Percentiles rank a stretch among this genome's conserved stretches.
These are phyloP conservation scores for Urocolius indicus DNA, from an alignment of 2,113 vertebrate species.

Conservation along the genomic window DNA sequence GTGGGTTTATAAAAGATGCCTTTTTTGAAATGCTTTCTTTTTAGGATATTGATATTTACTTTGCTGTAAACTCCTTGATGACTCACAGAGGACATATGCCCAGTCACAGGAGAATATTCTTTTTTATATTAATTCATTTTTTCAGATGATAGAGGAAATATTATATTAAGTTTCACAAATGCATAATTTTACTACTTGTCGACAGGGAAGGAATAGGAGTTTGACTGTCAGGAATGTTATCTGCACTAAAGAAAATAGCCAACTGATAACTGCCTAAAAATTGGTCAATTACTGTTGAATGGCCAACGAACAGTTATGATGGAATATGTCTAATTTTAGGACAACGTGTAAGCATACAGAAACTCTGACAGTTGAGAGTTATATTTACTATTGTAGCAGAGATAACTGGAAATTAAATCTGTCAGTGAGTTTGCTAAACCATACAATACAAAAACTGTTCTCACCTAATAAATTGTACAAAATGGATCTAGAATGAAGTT, in stretches of 20 bases:
- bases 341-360: background rate
- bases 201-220: slow-evolving; percentile 57
- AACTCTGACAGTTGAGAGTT: slow-evolving; percentile 53
- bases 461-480: slow-evolving; percentile 30
- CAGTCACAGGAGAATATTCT: slow-evolving; percentile 47
- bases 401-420: slow-evolving; percentile 72
- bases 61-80: slow-evolving; percentile 16
- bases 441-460: slow-evolving; percentile 35
- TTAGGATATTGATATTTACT: slow-evolving; percentile 30
- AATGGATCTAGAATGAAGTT: slow-evolving; percentile 20
- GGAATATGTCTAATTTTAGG: slow-evolving; percentile 55
- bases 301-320: slow-evolving; percentile 51
- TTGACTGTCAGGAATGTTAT: slow-evolving; percentile 61
- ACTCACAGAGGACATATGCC: slow-evolving; percentile 50
- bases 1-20: background rate
- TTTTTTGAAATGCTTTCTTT: background rate
- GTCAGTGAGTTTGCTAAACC: slow-evolving; percentile 32
- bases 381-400: slow-evolving; percentile 63
- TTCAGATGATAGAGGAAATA: slow-evolving; percentile 58
- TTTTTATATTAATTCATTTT: slow-evolving; percentile 63
- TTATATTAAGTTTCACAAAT: slow-evolving; percentile 67
- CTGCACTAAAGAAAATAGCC: slow-evolving; percentile 66
- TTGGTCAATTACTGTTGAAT: slow-evolving; percentile 77
- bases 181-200: slow-evolving; percentile 26
- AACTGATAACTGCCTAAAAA: slow-evolving; percentile 67